Evolutionary conservation across 2,888 invertebrate genomes (phyloP), one percentile per base, ranked within the genome.

Genomic region (Ditula angustiorana): DNA sequence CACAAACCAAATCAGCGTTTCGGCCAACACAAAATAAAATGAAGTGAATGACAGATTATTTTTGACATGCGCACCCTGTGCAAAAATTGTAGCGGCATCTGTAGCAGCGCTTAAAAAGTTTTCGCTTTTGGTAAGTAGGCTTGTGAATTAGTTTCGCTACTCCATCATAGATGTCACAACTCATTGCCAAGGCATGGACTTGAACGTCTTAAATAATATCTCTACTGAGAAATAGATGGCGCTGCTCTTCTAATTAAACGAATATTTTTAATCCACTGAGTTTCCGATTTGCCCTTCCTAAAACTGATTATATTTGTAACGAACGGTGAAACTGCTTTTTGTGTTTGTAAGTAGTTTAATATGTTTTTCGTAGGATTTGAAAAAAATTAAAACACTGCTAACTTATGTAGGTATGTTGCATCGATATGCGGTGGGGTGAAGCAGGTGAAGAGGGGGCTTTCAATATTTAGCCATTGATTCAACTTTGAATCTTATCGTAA

Each of bases 41-140:
- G 87, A 86, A 82, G 80, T 82, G 78, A 77, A 87, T 90, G 90
- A 90, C 89, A 89, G 80, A 53, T 64, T 86, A 85, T 78, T 88
- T 88, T 87, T 90, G 92, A 91, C 92, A 92, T 92, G 92, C 92
- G 92, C 88, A 88, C 76, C 79, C 74, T 77, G 77, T 74, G 74
- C 74, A 62, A 76, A 73, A 67, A 71, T 73, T 57, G 55, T 68
- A 69, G 78, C 71, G 85, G 70, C 82, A 81, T 85, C 88, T 88
- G 69, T 66, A 62, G 46, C 5, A 5, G 0, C 5, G 28, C 5
- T 24, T 28, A 2, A 2, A 13, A 24, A 50, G 33, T 5, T 44
- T 30, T n/a, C 13, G 5, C 10, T 41, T 23, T n/a, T 44, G 28
- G 41, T 26, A 33, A 33, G 23, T 7, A 11, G 24, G 2, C 5